phyloP scores from a whole-genome alignment of 2,888 invertebrate genomes.

The Steromphala cineraria region DNA sequence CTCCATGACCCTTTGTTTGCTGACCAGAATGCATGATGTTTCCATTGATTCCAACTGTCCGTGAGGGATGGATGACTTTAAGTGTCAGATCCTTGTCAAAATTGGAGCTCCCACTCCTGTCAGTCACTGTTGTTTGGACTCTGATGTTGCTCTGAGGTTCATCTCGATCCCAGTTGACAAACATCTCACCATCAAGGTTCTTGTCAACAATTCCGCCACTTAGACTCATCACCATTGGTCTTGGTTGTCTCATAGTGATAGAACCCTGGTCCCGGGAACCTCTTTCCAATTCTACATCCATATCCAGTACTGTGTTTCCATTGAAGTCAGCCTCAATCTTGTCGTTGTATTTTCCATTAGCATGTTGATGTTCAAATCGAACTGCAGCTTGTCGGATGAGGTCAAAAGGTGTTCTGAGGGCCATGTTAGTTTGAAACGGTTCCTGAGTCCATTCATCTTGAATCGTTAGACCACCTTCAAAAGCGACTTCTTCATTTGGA shows the following conservation, averaged over 20 bases:
- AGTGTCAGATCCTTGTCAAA: constrained; percentile 42
- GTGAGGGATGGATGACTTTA: constrained; percentile 43
- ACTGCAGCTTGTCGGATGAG: background rate
- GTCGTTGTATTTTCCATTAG: background rate
- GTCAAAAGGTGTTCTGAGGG: background rate
- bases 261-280: constrained; percentile 27
- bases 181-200: constrained; percentile 47
- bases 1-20: constrained; percentile 38
- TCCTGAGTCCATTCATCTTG: background rate
- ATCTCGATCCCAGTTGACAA: constrained; percentile 66
- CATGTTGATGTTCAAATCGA: background rate
- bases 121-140: constrained; percentile 45
- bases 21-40: constrained; percentile 30
- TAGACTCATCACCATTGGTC: constrained; percentile 50
- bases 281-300: constrained; percentile 27
- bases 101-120: constrained; percentile 36
- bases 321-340: constrained; percentile 32
- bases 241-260: constrained; percentile 48
- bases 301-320: constrained; percentile 29
- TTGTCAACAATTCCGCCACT: constrained; percentile 41
- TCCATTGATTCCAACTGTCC: constrained; percentile 48
- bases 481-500: background rate
- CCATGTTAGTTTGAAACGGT: background rate
- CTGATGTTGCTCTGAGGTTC: constrained; percentile 47
- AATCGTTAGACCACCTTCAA: background rate